These are phyloP conservation scores for Gymnobelideus leadbeateri DNA, from an alignment of 2,113 vertebrate species.

Conservation along the genomic window DNA sequence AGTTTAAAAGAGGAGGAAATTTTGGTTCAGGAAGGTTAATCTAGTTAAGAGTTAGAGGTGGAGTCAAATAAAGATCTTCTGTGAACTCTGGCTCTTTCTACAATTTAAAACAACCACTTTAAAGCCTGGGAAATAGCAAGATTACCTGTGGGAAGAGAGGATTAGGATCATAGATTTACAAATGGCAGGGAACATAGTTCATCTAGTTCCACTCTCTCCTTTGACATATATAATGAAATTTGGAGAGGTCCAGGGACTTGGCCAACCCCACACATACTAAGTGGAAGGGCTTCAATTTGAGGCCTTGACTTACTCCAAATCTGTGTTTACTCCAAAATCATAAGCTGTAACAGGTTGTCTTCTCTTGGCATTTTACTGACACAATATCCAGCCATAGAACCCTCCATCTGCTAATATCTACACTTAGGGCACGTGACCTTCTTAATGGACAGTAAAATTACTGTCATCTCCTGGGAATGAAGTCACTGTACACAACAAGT, in stretches of 20 bases:
- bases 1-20: neutral
- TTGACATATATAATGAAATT: neutral
- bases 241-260: neutral
- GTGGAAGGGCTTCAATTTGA: neutral
- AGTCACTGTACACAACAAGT: neutral
- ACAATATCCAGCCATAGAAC: conserved; percentile 13
- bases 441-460: neutral
- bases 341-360: conserved; percentile 1
- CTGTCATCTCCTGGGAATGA: neutral
- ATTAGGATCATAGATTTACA: neutral
- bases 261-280: neutral
- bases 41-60: neutral
- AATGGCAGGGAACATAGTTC: neutral
- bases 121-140: neutral
- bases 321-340: neutral
- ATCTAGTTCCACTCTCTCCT: neutral
- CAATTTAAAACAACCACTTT: neutral
- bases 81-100: neutral
- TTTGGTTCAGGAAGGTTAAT: neutral
- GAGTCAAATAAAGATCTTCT: neutral
- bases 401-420: neutral
- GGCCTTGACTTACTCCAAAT: neutral
- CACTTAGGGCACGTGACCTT: neutral
- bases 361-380: neutral
- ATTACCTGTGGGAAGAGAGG: neutral